phyloP scores from a whole-genome alignment of 2,888 invertebrate genomes.

The Eustalomyia histrio region DNA sequence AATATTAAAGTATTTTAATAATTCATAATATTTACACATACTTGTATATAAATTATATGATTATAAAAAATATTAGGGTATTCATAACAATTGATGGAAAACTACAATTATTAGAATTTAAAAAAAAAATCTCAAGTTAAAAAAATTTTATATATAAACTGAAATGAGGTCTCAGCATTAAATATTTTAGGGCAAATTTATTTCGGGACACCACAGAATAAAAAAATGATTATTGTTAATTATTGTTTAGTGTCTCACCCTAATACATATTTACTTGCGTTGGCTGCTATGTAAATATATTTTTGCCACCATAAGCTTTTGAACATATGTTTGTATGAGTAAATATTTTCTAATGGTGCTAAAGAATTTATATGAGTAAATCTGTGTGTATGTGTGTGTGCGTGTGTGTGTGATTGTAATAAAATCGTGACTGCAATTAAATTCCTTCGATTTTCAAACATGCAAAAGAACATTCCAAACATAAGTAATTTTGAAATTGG shows the following conservation, averaged over 20 bases:
- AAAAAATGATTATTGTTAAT: no score
- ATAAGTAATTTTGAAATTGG: conserved; percentile 77
- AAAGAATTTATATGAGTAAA: conserved; percentile 61
- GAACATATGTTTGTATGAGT: conserved; percentile 37
- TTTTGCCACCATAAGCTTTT: conserved; percentile 51
- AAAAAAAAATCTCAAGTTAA: no score
- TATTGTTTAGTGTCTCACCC: no score
- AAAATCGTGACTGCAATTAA: conserved; percentile 79
- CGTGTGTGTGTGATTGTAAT: conserved; percentile 33
- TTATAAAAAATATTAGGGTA: no score
- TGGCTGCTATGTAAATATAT: conserved; percentile 5
- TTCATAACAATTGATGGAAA: no score
- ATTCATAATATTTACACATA: conserved; percentile 53
- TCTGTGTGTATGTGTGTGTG: neutral
- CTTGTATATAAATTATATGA: neutral
- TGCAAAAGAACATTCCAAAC: conserved; percentile 73
- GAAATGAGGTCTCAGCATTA: no score
- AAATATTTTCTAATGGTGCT: conserved; percentile 65
- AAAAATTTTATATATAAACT: no score
- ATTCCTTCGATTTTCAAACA: conserved; percentile 78
- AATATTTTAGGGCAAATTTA: no score
- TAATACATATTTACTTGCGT: neutral
- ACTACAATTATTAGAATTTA: no score
- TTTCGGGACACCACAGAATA: no score
- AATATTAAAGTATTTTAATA: conserved; percentile 55